These are phyloP conservation scores for Lucilia cuprina DNA, from an alignment of 1,140 invertebrate species.

Conservation along the genomic window DNA sequence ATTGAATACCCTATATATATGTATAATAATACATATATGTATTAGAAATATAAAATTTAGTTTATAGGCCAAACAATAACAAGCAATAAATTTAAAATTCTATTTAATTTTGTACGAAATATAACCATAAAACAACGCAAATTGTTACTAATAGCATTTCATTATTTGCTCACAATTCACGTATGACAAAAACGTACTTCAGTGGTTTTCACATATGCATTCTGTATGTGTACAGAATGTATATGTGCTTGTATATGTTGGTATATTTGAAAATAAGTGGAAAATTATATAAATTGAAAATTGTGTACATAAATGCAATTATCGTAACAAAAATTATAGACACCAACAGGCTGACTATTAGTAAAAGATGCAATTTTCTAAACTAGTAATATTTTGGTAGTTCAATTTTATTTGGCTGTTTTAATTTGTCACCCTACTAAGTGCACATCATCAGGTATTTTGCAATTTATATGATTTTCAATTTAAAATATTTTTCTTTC, in stretches of 20 bases:
- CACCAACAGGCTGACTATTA: not conserved
- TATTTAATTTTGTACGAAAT: not conserved
- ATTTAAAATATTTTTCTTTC: not conserved
- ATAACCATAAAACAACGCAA: not conserved
- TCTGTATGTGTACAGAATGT: too few species aligned
- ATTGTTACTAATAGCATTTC: not conserved
- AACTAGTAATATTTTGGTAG: too few species aligned
- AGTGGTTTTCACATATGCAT: not conserved
- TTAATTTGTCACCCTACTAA: too few species aligned
- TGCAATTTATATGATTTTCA: not conserved
- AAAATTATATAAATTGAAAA: conserved; percentile 21
- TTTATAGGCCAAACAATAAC: not conserved
- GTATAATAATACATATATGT: too few species aligned
- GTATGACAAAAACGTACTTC: not conserved
- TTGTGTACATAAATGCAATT: conserved; percentile 11
- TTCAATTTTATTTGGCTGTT: too few species aligned
- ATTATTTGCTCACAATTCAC: not conserved
- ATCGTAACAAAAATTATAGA: not conserved
- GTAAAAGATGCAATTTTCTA: not conserved
- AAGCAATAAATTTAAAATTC: conserved; percentile 12
- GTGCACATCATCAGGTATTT: not conserved
- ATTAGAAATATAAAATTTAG: not conserved
- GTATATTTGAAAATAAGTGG: not conserved
- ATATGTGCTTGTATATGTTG: not conserved
- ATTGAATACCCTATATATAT: too few species aligned